Percentiles rank a stretch among this genome's conserved stretches.
Conservation (phyloP, 2,888 invertebrate species). For the Lumbricus terrestris region DNA sequence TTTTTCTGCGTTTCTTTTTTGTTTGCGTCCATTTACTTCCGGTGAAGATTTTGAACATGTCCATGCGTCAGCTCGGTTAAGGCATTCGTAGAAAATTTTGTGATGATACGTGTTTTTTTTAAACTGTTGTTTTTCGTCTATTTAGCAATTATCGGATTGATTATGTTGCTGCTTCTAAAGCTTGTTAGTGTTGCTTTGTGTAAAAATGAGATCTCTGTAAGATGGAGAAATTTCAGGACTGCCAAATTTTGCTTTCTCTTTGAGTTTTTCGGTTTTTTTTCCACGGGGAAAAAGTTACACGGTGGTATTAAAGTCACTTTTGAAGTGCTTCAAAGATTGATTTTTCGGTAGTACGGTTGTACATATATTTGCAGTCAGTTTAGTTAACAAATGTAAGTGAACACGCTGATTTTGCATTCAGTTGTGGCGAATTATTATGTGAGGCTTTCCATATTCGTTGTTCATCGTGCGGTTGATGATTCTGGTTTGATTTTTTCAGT, state of each 20-base stretch:
- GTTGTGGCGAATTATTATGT: background rate
- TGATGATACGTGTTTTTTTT: conserved; percentile 5
- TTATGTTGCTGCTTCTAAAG: background rate
- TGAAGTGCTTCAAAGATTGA: background rate
- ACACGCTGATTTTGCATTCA: background rate
- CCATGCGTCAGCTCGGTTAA: background rate
- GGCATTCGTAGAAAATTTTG: conserved; percentile 17
- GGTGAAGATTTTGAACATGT: background rate
- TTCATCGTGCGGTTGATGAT: no score
- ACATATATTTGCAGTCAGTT: background rate
- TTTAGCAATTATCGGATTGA: background rate
- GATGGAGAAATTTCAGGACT: background rate
- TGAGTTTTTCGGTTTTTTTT: background rate
- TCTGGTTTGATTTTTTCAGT: background rate
- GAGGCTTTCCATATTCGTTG: background rate
- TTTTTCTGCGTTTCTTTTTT: background rate
- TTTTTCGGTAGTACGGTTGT: background rate
- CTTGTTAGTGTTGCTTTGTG: background rate
- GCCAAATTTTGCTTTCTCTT: background rate
- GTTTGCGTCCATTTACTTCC: background rate
- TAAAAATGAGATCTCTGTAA: conserved; percentile 3
- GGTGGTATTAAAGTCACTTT: background rate
- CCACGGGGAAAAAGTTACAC: background rate
- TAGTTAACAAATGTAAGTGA: background rate
- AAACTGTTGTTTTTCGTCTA: background rate